Conservation (phyloP, 1,140 invertebrate genomes). For the Belonocnema kinseyi region DNA sequence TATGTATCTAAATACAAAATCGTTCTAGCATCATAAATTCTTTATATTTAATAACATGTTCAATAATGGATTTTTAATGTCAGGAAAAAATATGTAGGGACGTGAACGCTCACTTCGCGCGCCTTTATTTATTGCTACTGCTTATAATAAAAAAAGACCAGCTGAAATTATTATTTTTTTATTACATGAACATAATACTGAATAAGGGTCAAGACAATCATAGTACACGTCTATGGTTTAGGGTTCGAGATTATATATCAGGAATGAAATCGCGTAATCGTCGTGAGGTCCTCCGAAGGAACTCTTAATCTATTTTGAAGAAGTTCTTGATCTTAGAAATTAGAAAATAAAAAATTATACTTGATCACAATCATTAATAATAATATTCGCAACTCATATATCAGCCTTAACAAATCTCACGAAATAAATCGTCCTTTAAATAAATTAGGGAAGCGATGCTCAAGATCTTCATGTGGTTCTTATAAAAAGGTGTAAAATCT, state of each 20-base stretch:
- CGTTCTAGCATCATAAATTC: too few species aligned
- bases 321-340: too few species aligned
- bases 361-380: neutral
- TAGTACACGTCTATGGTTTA: conserved; percentile 64
- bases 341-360: too few species aligned
- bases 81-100: too few species aligned
- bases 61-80: too few species aligned
- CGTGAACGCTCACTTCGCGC: too few species aligned
- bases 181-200: conserved; percentile 71
- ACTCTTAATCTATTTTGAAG: neutral
- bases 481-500: neutral
- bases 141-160: conserved; percentile 46
- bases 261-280: neutral
- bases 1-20: too few species aligned
- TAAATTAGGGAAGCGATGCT: conserved; percentile 50
- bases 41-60: too few species aligned
- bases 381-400: conserved; percentile 39
- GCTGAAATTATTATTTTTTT: conserved; percentile 60
- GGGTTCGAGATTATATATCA: conserved; percentile 25
- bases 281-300: neutral
- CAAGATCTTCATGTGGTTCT: conserved; percentile 17
- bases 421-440: conserved; percentile 48
- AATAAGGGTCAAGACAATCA: conserved; percentile 68
- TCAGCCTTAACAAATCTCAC: conserved; percentile 57
- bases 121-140: neutral